Conservation (phyloP, 1,140 invertebrate species). For the Pararge aegeria region DNA sequence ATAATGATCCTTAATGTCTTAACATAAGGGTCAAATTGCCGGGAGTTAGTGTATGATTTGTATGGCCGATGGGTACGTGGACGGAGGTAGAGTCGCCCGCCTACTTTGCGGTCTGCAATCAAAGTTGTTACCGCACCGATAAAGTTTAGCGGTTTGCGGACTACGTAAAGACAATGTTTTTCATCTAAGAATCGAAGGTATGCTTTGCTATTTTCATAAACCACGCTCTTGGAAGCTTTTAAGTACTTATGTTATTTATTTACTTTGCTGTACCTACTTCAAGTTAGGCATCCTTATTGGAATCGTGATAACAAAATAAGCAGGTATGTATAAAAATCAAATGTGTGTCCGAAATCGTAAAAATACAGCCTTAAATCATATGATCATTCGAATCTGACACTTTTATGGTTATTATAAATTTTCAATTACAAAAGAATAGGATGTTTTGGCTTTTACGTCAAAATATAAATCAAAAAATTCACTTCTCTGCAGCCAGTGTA, state of each 20-base stretch:
- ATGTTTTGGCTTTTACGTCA: slow-evolving; percentile 67
- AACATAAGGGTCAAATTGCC: slow-evolving; percentile 35
- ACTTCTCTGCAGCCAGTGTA: slow-evolving; percentile 45
- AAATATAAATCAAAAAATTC: slow-evolving; percentile 65
- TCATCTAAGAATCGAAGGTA: slow-evolving; percentile 21
- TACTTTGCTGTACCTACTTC: background rate
- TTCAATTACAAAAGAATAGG: slow-evolving; percentile 58
- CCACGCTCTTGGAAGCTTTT: slow-evolving; percentile 4
- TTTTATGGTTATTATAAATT: slow-evolving; percentile 65
- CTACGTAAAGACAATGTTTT: slow-evolving; percentile 30
- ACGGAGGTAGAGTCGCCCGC: slow-evolving; percentile 33
- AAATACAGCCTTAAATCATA: slow-evolving; percentile 17
- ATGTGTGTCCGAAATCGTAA: background rate
- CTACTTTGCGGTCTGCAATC: slow-evolving; percentile 48
- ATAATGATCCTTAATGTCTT: slow-evolving; percentile 37
- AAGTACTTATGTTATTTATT: background rate
- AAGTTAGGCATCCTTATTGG: background rate
- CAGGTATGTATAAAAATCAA: background rate
- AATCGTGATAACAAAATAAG: background rate
- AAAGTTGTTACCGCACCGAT: slow-evolving; percentile 43
- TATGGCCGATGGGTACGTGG: slow-evolving; percentile 34
- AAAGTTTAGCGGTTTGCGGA: slow-evolving; percentile 37
- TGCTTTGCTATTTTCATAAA: slow-evolving; percentile 14
- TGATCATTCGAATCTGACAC: slow-evolving; percentile 23
- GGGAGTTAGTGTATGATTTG: slow-evolving; percentile 37